Conservation (phyloP, 2,113 vertebrate genomes). For the Synchiropus splendidus region DNA sequence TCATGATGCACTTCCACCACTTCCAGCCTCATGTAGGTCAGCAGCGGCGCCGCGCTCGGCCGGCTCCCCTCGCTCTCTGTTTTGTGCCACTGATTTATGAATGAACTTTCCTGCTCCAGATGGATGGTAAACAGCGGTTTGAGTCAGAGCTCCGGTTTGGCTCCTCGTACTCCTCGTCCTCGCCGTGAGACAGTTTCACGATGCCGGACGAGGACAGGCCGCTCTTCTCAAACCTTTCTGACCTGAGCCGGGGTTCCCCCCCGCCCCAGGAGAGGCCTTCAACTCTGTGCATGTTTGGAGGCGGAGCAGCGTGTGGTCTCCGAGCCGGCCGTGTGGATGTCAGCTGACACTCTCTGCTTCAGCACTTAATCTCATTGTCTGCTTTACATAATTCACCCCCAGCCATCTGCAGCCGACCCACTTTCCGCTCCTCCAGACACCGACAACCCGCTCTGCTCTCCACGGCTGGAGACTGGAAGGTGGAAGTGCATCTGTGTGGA, state of each 20-base stretch:
- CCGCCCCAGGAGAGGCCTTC: conserved; percentile 2
- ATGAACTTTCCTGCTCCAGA: no score
- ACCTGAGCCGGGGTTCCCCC: conserved; percentile 9
- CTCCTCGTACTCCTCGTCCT: no score
- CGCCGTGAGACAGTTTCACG: no score
- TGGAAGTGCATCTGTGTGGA: neutral
- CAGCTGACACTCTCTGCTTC: conserved; percentile 52
- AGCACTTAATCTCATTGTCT: conserved; percentile 63
- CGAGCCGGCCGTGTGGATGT: conserved; percentile 47
- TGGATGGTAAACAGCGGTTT: no score
- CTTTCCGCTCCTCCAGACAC: conserved; percentile 26
- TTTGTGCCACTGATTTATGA: no score
- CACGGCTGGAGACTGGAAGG: neutral
- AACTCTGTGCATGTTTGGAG: conserved; percentile 6
- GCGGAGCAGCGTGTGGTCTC: conserved; percentile 26
- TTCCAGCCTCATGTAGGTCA: no score
- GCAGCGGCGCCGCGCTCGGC: no score
- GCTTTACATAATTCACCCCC: conserved; percentile 53
- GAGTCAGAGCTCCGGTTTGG: no score
- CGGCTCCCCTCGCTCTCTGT: no score
- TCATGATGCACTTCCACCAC: no score
- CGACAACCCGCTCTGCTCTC: conserved; percentile 20
- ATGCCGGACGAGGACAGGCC: no score
- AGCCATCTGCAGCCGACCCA: conserved; percentile 63
- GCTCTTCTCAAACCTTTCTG: neutral